Conservation (phyloP, 23 tunicate species). For the Styela plicata region DNA sequence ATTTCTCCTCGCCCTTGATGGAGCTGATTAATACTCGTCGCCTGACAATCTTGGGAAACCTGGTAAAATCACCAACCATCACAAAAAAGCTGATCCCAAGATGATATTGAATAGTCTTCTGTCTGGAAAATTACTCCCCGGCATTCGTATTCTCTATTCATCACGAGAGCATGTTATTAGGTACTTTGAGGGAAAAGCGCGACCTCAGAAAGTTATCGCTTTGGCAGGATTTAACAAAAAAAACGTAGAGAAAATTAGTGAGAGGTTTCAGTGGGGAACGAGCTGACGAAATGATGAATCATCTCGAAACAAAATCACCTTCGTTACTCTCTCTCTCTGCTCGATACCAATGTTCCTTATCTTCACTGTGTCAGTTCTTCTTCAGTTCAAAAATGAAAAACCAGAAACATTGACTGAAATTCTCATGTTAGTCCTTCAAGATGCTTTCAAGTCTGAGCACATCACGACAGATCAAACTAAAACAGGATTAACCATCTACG, state of each 20-base stretch:
- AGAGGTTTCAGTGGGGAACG: not conserved
- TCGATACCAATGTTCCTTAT: not conserved
- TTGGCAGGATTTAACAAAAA: not conserved
- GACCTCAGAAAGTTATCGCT: constrained; percentile 3
- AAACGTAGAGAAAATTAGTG: not conserved
- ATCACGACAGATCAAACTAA: not conserved
- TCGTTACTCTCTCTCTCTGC: not conserved
- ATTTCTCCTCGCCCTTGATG: not conserved
- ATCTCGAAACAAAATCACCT: not conserved
- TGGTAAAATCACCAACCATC: not conserved
- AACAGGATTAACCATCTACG: not conserved
- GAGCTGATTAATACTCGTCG: not conserved
- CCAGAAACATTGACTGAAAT: not conserved
- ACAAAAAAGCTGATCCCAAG: not conserved
- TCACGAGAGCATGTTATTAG: constrained; percentile 9
- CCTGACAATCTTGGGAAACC: not conserved
- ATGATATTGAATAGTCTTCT: not conserved
- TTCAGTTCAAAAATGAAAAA: not conserved
- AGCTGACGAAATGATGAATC: not conserved
- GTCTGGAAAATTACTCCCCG: not conserved
- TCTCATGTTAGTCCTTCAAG: not conserved
- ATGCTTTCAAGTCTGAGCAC: not conserved
- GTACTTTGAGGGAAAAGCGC: not conserved
- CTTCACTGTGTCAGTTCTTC: not conserved
- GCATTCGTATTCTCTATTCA: not conserved